These are phyloP conservation scores for Chelon auratus DNA, from an alignment of 2,797 vertebrate species.

Conservation along the genomic window DNA sequence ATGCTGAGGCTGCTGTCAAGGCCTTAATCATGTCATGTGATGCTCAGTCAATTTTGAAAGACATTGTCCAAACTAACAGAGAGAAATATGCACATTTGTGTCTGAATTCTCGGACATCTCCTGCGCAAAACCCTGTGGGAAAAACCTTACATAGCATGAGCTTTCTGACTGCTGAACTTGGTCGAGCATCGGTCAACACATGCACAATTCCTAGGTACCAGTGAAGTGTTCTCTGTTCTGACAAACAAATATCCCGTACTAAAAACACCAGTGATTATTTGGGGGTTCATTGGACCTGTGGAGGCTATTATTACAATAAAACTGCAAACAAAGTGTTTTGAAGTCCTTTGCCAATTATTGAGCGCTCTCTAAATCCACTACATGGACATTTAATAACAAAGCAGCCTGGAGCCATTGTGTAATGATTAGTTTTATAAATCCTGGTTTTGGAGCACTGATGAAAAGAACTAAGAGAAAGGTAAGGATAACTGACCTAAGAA, in stretches of 20 bases:
- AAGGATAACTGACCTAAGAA: not conserved
- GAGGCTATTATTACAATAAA: conserved; percentile 9
- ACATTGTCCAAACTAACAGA: not conserved
- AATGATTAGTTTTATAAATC: conserved; percentile 10
- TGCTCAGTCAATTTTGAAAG: too few species aligned
- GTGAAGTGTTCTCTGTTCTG: not conserved
- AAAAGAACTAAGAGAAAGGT: not conserved
- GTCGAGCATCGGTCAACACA: not conserved
- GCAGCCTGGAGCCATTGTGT: conserved; percentile 18
- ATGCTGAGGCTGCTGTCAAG: too few species aligned
- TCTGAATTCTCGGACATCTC: not conserved
- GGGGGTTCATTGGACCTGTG: not conserved
- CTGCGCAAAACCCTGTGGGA: too few species aligned
- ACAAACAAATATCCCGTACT: not conserved
- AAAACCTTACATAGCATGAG: not conserved
- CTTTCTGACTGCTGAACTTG: not conserved
- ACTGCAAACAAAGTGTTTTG: conserved; percentile 1
- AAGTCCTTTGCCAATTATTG: conserved; percentile 16
- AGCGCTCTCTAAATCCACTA: conserved; percentile 18
- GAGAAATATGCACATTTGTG: not conserved
- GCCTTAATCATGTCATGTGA: too few species aligned
- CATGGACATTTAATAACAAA: conserved; percentile 32
- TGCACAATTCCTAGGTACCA: not conserved
- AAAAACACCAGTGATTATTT: not conserved
- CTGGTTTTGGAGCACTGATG: not conserved